A percentile compares a stretch with the other conserved stretches of the same genome.
Evolutionary conservation across 2,888 invertebrate species (phyloP).

Genomic region (Trissoscelio sp.): DNA sequence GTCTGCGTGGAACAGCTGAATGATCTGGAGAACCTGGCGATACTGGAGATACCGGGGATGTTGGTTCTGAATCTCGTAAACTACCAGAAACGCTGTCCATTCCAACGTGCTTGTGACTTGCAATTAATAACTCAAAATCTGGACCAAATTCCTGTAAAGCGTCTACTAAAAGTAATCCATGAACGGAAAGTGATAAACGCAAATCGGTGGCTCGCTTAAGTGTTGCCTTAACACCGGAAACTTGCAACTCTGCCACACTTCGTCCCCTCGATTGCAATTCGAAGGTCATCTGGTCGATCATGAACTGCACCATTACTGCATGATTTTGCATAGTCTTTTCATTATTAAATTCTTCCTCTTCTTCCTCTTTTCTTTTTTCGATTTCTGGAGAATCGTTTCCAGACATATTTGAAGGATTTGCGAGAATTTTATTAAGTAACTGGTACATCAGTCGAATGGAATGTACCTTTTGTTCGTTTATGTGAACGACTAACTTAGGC

Average conservation of each 20-base stretch:
- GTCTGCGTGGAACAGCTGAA: slow-evolving; percentile 81
- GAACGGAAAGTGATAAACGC: slow-evolving; percentile 93
- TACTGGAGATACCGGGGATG: slow-evolving; percentile 93
- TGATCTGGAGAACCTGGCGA: slow-evolving; percentile 89
- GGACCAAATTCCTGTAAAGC: slow-evolving; percentile 97
- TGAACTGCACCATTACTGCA: slow-evolving; percentile 92
- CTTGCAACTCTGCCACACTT: slow-evolving; percentile 96
- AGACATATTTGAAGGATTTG: slow-evolving; percentile 66
- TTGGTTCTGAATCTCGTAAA: slow-evolving; percentile 95
- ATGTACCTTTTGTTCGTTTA: slow-evolving; percentile 95
- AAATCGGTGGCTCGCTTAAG: slow-evolving; percentile 90
- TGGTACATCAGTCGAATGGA: slow-evolving; percentile 86
- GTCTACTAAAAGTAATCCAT: slow-evolving; percentile 96
- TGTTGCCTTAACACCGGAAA: slow-evolving; percentile 92
- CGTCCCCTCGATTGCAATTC: slow-evolving; percentile 93
- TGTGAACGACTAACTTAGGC: slow-evolving; percentile 93
- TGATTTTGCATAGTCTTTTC: slow-evolving; percentile 76
- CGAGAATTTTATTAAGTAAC: slow-evolving; percentile 77
- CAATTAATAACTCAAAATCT: slow-evolving; percentile 96
- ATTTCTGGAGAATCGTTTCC: slow-evolving; percentile 76
- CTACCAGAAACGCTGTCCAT: slow-evolving; percentile 98
- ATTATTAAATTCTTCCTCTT: slow-evolving; percentile 72
- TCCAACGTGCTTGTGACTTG: slow-evolving; percentile 97
- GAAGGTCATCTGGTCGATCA: slow-evolving; percentile 92
- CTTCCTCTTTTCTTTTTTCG: slow-evolving; percentile 73